Evolutionary conservation across 2,888 invertebrate species (phyloP).

Genomic region (Chymomyza caudatula): DNA sequence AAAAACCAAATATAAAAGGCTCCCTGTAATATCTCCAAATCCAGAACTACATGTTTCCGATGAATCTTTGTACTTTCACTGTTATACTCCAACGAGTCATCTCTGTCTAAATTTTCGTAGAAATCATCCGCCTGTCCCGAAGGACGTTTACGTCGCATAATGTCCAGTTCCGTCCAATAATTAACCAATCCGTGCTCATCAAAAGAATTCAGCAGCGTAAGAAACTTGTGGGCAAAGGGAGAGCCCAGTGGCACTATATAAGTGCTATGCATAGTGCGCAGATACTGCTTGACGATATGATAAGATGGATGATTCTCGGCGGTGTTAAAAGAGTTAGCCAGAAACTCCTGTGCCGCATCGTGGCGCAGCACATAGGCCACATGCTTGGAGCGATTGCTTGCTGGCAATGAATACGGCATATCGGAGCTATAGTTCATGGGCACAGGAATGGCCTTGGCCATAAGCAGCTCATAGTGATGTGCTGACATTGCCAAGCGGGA

Average conservation of each 20-base stretch:
- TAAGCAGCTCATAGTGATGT: constrained; percentile 32
- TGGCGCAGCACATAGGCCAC: constrained; percentile 61
- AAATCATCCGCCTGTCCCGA: constrained; percentile 53
- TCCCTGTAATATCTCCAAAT: constrained; percentile 71
- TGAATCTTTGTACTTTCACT: constrained; percentile 11
- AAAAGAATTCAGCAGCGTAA: constrained; percentile 53
- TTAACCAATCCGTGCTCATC: constrained; percentile 69
- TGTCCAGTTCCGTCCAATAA: constrained; percentile 67
- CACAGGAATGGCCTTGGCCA: constrained; percentile 28
- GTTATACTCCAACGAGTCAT: constrained; percentile 23
- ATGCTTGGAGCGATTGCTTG: constrained; percentile 20
- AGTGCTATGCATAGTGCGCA: constrained; percentile 61
- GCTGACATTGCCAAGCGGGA: constrained; percentile 40
- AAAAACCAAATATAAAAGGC: constrained; percentile 74
- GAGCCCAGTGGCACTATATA: constrained; percentile 68
- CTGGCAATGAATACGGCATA: constrained; percentile 6
- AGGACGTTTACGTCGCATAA: constrained; percentile 23
- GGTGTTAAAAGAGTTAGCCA: constrained; percentile 65
- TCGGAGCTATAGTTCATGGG: constrained; percentile 24
- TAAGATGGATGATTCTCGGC: constrained; percentile 61
- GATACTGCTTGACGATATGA: constrained; percentile 73
- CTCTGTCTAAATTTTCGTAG: constrained; percentile 33
- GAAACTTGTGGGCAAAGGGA: constrained; percentile 66
- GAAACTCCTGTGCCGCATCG: constrained; percentile 65
- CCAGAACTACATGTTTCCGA: constrained; percentile 60